Conservation (phyloP, 2,888 invertebrate genomes). For the Zhuqinia jingwanae region DNA sequence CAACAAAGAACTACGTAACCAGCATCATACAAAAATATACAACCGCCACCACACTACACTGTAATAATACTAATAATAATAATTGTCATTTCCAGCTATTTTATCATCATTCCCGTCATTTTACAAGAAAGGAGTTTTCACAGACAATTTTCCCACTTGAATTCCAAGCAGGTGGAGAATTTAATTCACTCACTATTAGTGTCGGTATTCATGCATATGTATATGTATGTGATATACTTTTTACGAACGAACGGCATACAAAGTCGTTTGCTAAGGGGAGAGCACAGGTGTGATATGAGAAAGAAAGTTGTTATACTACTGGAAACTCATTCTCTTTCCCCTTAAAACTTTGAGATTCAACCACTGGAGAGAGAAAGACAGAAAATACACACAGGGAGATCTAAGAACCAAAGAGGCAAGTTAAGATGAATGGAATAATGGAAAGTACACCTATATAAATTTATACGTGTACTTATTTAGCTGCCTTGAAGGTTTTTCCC, state of each 20-base stretch:
- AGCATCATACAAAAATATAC: neutral
- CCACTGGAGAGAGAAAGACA: neutral
- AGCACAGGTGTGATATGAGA: conserved; percentile 31
- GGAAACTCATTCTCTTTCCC: neutral
- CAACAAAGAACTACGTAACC: neutral
- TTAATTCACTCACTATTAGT: neutral
- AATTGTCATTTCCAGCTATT: conserved; percentile 34
- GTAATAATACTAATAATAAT: conserved; percentile 20
- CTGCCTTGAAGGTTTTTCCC: neutral
- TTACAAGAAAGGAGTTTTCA: conserved; percentile 8
- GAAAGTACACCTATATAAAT: neutral
- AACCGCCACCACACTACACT: neutral
- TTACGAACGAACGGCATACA: too few relatives aligned
- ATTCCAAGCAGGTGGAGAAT: conserved; percentile 30
- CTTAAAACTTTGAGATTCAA: conserved; percentile 13
- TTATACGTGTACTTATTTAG: neutral
- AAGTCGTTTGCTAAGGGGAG: conserved; percentile 11
- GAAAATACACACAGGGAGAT: neutral
- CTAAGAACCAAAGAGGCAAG: neutral
- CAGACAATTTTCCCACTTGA: conserved; percentile 33
- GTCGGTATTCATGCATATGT: too few relatives aligned
- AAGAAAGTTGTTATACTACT: neutral
- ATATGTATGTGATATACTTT: neutral
- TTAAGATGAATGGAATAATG: conserved; percentile 34
- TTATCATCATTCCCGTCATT: conserved; percentile 58